These are phyloP conservation scores for Lycophotia porphyrea DNA, from an alignment of 2,888 invertebrate genomes.

Conservation along the genomic window DNA sequence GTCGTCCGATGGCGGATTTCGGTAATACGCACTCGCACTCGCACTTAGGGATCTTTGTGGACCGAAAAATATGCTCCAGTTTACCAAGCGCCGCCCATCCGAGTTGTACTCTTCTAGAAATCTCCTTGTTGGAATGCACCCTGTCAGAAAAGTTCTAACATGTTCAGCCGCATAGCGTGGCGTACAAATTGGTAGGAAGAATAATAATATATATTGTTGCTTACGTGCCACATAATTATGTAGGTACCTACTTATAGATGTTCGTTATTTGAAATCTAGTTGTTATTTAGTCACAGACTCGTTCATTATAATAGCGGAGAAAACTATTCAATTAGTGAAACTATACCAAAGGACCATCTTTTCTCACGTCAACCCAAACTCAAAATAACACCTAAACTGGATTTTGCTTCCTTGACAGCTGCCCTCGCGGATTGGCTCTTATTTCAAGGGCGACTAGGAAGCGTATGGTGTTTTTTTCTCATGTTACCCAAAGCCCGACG, in stretches of 20 bases:
- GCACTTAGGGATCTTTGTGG: too few relatives aligned
- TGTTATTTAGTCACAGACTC: neutral
- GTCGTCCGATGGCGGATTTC: too few relatives aligned
- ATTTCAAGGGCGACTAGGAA: slow-evolving; percentile 29
- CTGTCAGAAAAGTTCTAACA: too few relatives aligned
- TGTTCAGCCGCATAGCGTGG: too few relatives aligned
- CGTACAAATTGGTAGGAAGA: too few relatives aligned
- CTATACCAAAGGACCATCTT: neutral
- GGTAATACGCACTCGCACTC: too few relatives aligned
- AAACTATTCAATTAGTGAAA: slow-evolving; percentile 21
- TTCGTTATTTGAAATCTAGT: slow-evolving; percentile 27
- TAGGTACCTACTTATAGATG: neutral
- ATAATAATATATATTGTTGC: slow-evolving; percentile 17
- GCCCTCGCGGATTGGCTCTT: slow-evolving; percentile 4
- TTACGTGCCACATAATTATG: slow-evolving; percentile 5
- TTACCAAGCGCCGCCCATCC: too few relatives aligned
- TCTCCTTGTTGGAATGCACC: too few relatives aligned
- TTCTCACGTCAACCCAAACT: neutral
- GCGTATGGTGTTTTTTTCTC: neutral
- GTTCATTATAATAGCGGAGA: slow-evolving; percentile 15
- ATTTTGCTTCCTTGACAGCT: slow-evolving; percentile 3
- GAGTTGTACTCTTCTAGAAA: too few relatives aligned
- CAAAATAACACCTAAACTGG: slow-evolving; percentile 15
- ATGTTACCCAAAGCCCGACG: neutral
- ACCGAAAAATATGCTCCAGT: too few relatives aligned